Evolutionary conservation across 1,140 invertebrate species (phyloP), one percentile per base, ranked within the genome.

Genomic region (Drosophila varians): DNA sequence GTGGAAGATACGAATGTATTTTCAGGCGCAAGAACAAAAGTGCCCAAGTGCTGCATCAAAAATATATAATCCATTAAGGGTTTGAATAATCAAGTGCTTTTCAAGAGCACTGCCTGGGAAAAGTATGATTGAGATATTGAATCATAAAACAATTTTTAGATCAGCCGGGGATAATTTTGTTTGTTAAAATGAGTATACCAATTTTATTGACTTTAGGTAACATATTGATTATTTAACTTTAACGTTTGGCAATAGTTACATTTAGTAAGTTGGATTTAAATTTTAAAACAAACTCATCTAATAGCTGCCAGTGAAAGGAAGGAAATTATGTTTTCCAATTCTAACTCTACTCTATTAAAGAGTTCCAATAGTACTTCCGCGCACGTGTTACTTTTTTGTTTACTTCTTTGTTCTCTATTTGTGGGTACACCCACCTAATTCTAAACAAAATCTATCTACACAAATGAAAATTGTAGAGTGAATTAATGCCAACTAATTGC

Each of bases 371-470:
- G 60, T 64, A 42, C 18, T 64, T 64, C 60, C 60, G 55, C 16
- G 40, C 60, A 64, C 60, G 60, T 64, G 60, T 64, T 64, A 60
- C 14, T 7, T 34, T 58, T 5, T 60, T 64, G 60, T 64, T 64
- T 64, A 64, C 60, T 64, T 47, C 26, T 47, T 64, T 47, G 61
- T 64, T 60, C 40, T 61, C 55, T 64, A 64, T 64, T 64, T 64
- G 60, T 64, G 60, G 60, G 55, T 38, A 14, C n/a, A n/a, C n/a
- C n/a, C n/a, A n/a, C n/a, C 45, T 42, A 36, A 25, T 53, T 66
- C 9, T 53, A 69, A 51, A 40, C 46, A 48, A 34, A 31, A 19
- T 45, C n/a, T 40, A 47, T 36, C 19, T 62, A 23, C 23, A 46
- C 23, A 47, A 46, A 36, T 23, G 46, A 14, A 19, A 12, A 4